Conservation (phyloP, 1,140 invertebrate genomes). For the Tyrophagus putrescentiae region DNA sequence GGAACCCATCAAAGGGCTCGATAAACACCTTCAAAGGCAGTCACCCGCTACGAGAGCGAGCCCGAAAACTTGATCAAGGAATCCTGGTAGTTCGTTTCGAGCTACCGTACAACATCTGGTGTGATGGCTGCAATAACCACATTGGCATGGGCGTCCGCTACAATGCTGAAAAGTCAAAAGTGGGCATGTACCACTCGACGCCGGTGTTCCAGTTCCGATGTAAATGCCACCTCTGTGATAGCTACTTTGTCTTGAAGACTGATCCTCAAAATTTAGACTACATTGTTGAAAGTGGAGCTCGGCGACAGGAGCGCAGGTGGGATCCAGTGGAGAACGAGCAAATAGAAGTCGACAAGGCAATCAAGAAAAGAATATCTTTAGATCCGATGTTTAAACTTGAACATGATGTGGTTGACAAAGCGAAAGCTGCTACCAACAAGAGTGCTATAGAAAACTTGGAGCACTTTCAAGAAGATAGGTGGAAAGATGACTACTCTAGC, state of each 20-base stretch:
- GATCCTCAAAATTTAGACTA: slow-evolving; percentile 99
- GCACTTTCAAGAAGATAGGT: slow-evolving; percentile 52
- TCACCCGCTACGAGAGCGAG: slow-evolving; percentile 87
- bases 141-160: slow-evolving; percentile 98
- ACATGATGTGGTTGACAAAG: slow-evolving; percentile 66
- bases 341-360: slow-evolving; percentile 56
- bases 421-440: slow-evolving; percentile 50
- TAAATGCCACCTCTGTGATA: slow-evolving; percentile 96
- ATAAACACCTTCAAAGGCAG: slow-evolving; percentile 82
- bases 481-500: slow-evolving; percentile 64
- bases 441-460: slow-evolving; percentile 56
- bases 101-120: slow-evolving; percentile 99
- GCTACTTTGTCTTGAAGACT: slow-evolving; percentile 96
- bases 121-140: slow-evolving; percentile 90
- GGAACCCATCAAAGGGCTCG: slow-evolving; percentile 77
- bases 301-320: slow-evolving; percentile 93
- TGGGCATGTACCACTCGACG: slow-evolving; percentile 96
- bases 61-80: slow-evolving; percentile 79
- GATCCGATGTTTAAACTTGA: slow-evolving; percentile 93
- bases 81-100: slow-evolving; percentile 97
- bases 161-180: slow-evolving; percentile 96
- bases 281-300: slow-evolving; percentile 79
- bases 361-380: slow-evolving; percentile 66
- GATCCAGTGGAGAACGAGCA: slow-evolving; percentile 93
- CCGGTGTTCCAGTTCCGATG: slow-evolving; percentile 95